Evolutionary conservation across 2,797 vertebrate genomes (phyloP).

Genomic region (Myotis findleyi): DNA sequence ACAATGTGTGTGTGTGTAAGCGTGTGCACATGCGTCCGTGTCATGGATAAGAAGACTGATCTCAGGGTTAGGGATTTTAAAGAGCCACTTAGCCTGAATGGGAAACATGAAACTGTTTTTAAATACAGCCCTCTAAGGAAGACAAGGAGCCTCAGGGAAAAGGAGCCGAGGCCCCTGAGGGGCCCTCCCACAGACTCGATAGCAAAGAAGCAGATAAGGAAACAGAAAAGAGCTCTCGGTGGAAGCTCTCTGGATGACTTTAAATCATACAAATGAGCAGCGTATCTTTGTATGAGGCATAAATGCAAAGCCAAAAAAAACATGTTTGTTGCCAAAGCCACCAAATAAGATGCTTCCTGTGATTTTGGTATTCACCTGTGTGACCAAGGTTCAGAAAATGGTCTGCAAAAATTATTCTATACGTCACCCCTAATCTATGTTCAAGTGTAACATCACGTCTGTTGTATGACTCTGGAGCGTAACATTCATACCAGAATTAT

Average conservation of each 20-base stretch:
- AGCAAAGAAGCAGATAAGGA: slow-evolving; percentile 2
- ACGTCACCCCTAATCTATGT: background rate
- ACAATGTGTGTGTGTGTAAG: background rate
- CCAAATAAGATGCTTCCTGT: background rate
- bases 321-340: background rate
- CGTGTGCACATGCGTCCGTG: background rate
- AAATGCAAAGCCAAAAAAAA: background rate
- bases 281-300: background rate
- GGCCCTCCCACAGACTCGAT: background rate
- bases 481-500: slow-evolving; percentile 17
- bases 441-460: slow-evolving; percentile 39
- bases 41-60: slow-evolving; percentile 22
- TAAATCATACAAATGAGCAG: background rate
- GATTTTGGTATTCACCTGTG: background rate
- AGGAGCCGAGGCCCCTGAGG: background rate
- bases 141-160: background rate
- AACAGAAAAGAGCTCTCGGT: background rate
- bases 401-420: background rate
- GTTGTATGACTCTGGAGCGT: background rate
- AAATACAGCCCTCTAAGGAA: slow-evolving; percentile 17
- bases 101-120: slow-evolving; percentile 65
- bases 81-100: slow-evolving; percentile 64
- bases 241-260: background rate
- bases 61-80: slow-evolving; percentile 41
- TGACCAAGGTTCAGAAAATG: slow-evolving; percentile 15